Percentiles rank a stretch among this genome's conserved stretches.
Conservation (phyloP, 2,113 vertebrate genomes). For the Lasiurus borealis region DNA sequence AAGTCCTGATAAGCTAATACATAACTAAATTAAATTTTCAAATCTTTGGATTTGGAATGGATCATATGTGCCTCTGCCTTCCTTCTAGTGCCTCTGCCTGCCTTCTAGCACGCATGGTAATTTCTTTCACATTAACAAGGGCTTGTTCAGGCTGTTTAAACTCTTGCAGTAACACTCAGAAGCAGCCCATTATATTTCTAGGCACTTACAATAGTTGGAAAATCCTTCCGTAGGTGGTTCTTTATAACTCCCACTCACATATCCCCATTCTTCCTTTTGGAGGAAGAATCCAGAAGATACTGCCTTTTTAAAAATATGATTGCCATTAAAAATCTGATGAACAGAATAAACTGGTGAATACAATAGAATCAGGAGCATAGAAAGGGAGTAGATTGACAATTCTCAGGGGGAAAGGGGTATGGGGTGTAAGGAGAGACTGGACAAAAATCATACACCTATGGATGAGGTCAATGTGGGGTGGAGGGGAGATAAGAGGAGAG, state of each 20-base stretch:
- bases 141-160: background rate
- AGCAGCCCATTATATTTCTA: background rate
- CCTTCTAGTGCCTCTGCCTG: background rate
- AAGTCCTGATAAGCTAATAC: background rate
- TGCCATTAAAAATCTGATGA: background rate
- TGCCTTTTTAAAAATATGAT: background rate
- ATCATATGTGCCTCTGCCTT: background rate
- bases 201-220: background rate
- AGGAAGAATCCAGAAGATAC: background rate
- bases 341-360: no score
- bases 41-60: background rate
- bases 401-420: no score
- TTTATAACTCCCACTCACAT: background rate
- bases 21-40: background rate
- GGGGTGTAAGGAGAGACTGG: no score
- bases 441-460: no score
- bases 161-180: background rate
- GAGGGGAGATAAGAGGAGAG: no score
- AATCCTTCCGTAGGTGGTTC: background rate
- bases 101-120: background rate
- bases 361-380: no score
- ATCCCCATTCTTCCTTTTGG: background rate
- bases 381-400: no score
- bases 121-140: background rate
- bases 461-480: no score